These are phyloP conservation scores for Oscheius onirici DNA, from an alignment of 2,888 invertebrate species.

Conservation along the genomic window DNA sequence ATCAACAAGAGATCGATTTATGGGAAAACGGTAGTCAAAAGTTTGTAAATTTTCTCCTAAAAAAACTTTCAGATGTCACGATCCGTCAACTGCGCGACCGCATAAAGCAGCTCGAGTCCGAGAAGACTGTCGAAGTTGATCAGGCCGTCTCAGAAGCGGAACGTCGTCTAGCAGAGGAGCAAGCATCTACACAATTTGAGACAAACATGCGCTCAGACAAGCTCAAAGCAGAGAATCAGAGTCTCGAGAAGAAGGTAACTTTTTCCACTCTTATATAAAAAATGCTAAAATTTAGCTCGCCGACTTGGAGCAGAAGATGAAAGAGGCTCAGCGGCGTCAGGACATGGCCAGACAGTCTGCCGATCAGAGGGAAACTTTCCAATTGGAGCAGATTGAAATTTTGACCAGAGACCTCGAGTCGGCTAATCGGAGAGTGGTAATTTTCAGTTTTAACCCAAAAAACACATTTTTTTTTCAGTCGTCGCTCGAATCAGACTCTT, in stretches of 20 bases:
- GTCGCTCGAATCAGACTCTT: slow-evolving; percentile 40
- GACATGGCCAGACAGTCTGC: slow-evolving; percentile 45
- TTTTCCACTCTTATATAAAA: too few relatives aligned
- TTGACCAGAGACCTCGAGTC: slow-evolving; percentile 75
- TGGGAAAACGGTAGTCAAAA: neutral
- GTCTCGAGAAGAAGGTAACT: slow-evolving; percentile 44
- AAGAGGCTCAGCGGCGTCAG: slow-evolving; percentile 71
- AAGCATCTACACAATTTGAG: slow-evolving; percentile 38
- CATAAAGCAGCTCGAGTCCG: slow-evolving; percentile 54
- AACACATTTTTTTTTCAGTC: slow-evolving; percentile 31
- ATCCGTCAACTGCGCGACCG: slow-evolving; percentile 75
- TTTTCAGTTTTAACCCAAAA: slow-evolving; percentile 4
- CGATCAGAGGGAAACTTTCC: slow-evolving; percentile 43
- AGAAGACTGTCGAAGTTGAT: slow-evolving; percentile 69
- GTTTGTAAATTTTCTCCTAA: neutral
- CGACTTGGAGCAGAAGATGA: slow-evolving; percentile 57
- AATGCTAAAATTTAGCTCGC: slow-evolving; percentile 24
- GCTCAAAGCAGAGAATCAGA: slow-evolving; percentile 40
- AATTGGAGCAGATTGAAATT: slow-evolving; percentile 75
- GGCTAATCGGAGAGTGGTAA: slow-evolving; percentile 74
- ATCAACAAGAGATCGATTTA: too few relatives aligned
- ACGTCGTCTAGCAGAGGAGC: slow-evolving; percentile 42
- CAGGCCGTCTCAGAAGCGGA: slow-evolving; percentile 75
- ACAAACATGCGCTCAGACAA: slow-evolving; percentile 40
- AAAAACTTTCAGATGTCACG: slow-evolving; percentile 73